Base-by-base conservation (phyloP, 2,113 vertebrate species). In the Oncorhynchus keta region DNA sequence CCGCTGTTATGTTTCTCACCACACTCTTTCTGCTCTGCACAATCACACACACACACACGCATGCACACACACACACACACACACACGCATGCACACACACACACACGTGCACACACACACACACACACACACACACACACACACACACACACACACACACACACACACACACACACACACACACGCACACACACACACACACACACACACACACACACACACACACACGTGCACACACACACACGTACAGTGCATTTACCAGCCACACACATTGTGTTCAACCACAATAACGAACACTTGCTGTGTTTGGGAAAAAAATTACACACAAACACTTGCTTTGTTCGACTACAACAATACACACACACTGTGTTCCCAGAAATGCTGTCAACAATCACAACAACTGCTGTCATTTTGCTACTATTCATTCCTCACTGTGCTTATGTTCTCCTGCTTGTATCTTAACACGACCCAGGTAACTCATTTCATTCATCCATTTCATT, bases 11-110 rank as follows among this genome's bases (percentile, higher is more conserved):
- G 80, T 74, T 79, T 75, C 82, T 84, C 81, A 77, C 74, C 64
- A 51, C 24, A 67, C 75, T 82, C 76, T 87, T 88, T 86, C 78
- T 86, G 75, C 74, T 70, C 61, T 13, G 1, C 68, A 84, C 83
- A 89, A 79, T 73, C 76, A 83, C 79, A 82, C 72, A 79, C 79
- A 77, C n/a, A 49, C 76, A 81, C 78, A n/a, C n/a, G n/a, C n/a
- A n/a, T n/a, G 72, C 51, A 57, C 30, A 3, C 22, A 73, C 22
- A 51, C 45, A 70, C 69, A 26, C 69, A 55, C 70, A 57, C 67
- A 80, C 65, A 83, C 78, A 79, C 74, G 69, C 69, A 70, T 22
- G 51, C 69, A 49, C 69, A 55, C 70, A 72, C 70, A 28, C 73
- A 45, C 39, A 45, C 39, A 11, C 39, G 8, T 8, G 11, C 39